Base-by-base conservation (phyloP, 2,113 vertebrate species). In the Chlamydotis undulata region DNA sequence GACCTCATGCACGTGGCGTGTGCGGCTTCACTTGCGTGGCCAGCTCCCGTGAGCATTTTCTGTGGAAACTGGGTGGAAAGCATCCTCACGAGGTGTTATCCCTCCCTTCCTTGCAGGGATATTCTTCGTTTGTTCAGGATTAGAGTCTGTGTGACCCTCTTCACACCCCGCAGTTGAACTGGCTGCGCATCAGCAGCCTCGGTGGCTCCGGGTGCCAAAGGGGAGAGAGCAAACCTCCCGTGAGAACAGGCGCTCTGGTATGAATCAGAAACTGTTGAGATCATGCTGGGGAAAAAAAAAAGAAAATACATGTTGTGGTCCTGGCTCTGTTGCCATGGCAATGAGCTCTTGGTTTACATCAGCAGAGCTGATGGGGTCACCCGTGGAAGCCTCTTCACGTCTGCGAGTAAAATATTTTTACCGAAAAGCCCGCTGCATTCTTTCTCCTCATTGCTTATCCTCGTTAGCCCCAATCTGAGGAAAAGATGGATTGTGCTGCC, bases 1-100 rank as follows among this genome's bases (percentile, higher is more conserved):
- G 18, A 21, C 15, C 50, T 28, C 15, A 5, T 1, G 6, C 8
- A 1, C 0, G 3, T 8, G 18, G 43, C 4, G 35, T 4, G 10
- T 3, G 18, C 4, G 2, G 43, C 41, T 28, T 43, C 0, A 7
- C 39, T 7, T 12, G 67, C 12, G 23, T 3, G 29, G 61, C 28
- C 57, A 21, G 59, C 37, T 74, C n/a, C 37, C 12, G 4, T 7
- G 37, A 41, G 45, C 8, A 1, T 57, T 35, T 86, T 86, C 28
- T 10, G 9, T 12, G 50, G 31, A 75, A 39, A 43, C 4, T 4
- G 68, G n/a, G 19, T 23, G 37, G 33, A 37, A 64, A 60, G 15
- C 43, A 70, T 49, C 52, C 37, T 14, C 3, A 3, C 19, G 39
- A 47, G 16, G 19, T 65, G 23, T 28, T 39, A 35, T 24, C 17